Base-by-base conservation (phyloP, 2,113 vertebrate genomes). In the Zosterops lateralis region DNA sequence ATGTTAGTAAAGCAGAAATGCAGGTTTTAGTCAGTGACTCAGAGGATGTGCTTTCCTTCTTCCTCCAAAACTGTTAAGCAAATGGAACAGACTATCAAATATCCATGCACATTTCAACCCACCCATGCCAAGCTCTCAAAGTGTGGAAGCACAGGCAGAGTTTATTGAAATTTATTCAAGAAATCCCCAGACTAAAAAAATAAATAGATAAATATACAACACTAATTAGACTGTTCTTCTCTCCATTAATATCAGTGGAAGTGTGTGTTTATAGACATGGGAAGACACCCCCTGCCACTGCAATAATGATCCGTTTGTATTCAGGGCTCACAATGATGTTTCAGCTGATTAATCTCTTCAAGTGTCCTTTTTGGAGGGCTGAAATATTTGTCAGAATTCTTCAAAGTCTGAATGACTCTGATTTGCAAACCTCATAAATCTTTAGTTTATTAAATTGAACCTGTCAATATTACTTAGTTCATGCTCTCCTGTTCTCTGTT, bases 121-220 rank as follows among this genome's bases (percentile, higher is more conserved):
- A 14, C 26, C n/a, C 58, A 16, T 65, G 47, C 44, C 58, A 91
- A 62, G 28, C 61, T 87, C 45, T 96, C 50, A 70, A 87, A 66
- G 47, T 0, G 0, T 89, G 81, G 67, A 87, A 82, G 7, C 51
- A 50, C 11, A 79, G 60, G 14, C 34, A 57, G 20, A 18, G 42
- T 85, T 95, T 85, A 87, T 85, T 83, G 87, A 51, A 82, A 87
- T 92, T 92, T 82, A 80, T 74, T 58, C 38, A 65, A 85, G 71
- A 82, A 93, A 95, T 84, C 45, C 25, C 28, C 22, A 56, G 56
- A 60, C 58, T 70, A 44, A 64, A 86, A 68, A 62, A 87, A 73
- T 57, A 87, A 42, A 79, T 5, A 79, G 48, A 32, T 71, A 61
- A 81, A 66, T 40, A 56, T 13, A 17, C 74, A 73, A 24, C 14